A percentile compares a stretch with the other conserved stretches of the same genome.
phyloP scores from a whole-genome alignment of 2,888 invertebrate species.

The Cephus rjabovi region DNA sequence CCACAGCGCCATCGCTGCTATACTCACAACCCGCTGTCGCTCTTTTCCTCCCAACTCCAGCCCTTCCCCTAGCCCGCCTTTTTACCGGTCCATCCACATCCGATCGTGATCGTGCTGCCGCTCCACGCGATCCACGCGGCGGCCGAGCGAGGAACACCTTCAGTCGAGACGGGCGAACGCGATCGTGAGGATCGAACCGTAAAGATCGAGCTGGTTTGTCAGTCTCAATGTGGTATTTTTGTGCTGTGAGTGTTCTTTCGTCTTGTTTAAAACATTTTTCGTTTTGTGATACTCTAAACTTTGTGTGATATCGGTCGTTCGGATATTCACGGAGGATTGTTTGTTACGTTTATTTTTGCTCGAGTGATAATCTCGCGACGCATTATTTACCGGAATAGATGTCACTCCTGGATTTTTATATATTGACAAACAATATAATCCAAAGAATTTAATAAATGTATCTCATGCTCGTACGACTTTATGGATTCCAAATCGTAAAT shows the following conservation, averaged over 20 bases:
- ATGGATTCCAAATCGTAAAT: background rate
- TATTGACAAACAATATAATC: background rate
- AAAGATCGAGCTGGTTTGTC: background rate
- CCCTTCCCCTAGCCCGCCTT: background rate
- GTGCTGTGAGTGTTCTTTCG: background rate
- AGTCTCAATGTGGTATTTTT: background rate
- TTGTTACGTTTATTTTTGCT: background rate
- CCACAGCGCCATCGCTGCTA: background rate
- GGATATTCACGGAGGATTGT: background rate
- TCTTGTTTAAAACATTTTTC: background rate
- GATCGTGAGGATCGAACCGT: constrained; percentile 42
- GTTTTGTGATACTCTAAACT: background rate
- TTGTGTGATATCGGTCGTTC: background rate
- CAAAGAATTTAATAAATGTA: background rate
- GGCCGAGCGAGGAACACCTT: background rate
- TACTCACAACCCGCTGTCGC: background rate
- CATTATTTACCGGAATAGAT: background rate
- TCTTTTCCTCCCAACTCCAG: background rate
- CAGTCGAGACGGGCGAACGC: constrained; percentile 47
- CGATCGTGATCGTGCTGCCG: constrained; percentile 37
- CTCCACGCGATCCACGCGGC: constrained; percentile 37
- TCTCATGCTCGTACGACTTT: background rate
- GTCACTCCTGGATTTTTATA: background rate
- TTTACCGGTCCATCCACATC: constrained; percentile 7
- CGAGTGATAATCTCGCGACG: background rate